Evolutionary conservation across 2,113 vertebrate genomes (phyloP).

Genomic region (Romanogobio albipinnatus): DNA sequence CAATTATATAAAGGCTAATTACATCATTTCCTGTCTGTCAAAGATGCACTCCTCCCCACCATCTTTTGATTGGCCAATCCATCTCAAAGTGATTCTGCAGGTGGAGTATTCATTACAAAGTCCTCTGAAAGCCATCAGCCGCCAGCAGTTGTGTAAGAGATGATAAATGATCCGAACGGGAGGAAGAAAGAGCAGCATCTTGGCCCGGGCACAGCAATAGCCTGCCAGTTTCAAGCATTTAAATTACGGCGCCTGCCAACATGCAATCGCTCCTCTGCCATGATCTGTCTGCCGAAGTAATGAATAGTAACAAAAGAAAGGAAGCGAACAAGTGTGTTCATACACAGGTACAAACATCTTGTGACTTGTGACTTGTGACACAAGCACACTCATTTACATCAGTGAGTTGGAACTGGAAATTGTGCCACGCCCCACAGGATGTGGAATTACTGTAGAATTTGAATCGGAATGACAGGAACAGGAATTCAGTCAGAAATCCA

Average conservation of each 20-base stretch:
- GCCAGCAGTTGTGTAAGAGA: slow-evolving; percentile 58
- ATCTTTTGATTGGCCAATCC: slow-evolving; percentile 43
- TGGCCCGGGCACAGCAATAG: slow-evolving; percentile 59
- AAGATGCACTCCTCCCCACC: not conserved
- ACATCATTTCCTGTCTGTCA: slow-evolving; percentile 41
- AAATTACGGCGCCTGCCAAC: slow-evolving; percentile 51
- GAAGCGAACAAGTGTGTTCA: not conserved
- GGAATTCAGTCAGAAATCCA: not conserved
- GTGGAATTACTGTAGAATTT: not conserved
- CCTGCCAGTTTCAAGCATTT: slow-evolving; percentile 55
- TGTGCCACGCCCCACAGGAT: not conserved
- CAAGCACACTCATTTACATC: not conserved
- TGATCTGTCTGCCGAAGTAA: slow-evolving; percentile 33
- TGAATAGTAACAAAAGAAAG: slow-evolving; percentile 34
- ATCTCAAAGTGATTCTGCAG: slow-evolving; percentile 57
- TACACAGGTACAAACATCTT: slow-evolving; percentile 27
- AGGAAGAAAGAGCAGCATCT: slow-evolving; percentile 45
- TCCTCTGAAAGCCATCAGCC: slow-evolving; percentile 57
- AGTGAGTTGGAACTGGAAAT: not conserved
- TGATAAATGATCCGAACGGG: slow-evolving; percentile 59
- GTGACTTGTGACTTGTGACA: not conserved
- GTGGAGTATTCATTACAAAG: slow-evolving; percentile 60
- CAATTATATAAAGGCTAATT: slow-evolving; percentile 46
- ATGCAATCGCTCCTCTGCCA: slow-evolving; percentile 55
- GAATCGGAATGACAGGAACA: not conserved